Evolutionary conservation across 1,140 invertebrate genomes (phyloP).

Genomic region (Ceratina australensis): DNA sequence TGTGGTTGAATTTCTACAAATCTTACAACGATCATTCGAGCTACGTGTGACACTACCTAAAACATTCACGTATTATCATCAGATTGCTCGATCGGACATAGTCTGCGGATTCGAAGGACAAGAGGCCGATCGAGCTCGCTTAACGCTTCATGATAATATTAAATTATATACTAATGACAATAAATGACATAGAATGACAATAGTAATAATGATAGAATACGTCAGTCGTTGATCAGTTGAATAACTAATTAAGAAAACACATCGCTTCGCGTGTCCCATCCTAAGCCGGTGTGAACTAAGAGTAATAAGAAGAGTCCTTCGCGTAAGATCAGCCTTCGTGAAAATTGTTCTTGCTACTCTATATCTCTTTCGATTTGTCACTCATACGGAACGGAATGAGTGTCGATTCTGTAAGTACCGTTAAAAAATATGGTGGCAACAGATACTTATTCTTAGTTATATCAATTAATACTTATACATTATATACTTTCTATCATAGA

Average conservation of each 20-base stretch:
- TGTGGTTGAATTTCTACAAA: too few species aligned
- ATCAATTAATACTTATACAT: not conserved
- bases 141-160: not conserved
- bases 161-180: not conserved
- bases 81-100: too few species aligned
- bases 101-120: too few species aligned
- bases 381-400: constrained; percentile 1
- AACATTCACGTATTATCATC: too few species aligned
- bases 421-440: constrained; percentile 14
- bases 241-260: constrained; percentile 11
- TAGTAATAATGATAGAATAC: constrained; percentile 10
- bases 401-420: constrained; percentile 26
- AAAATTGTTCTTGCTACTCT: not conserved
- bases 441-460: not conserved
- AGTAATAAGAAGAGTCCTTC: constrained; percentile 1
- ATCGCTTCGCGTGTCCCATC: not conserved
- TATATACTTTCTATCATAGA: not conserved
- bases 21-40: too few species aligned
- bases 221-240: constrained; percentile 17
- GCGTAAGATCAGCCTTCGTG: not conserved
- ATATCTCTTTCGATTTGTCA: not conserved
- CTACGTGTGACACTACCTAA: too few species aligned
- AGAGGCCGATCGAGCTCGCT: too few species aligned
- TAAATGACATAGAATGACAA: too few species aligned
- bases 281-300: not conserved